Evolutionary conservation across 2,113 vertebrate species (phyloP), one percentile per base, ranked within the genome.

Genomic region (Crotalus viridis): DNA sequence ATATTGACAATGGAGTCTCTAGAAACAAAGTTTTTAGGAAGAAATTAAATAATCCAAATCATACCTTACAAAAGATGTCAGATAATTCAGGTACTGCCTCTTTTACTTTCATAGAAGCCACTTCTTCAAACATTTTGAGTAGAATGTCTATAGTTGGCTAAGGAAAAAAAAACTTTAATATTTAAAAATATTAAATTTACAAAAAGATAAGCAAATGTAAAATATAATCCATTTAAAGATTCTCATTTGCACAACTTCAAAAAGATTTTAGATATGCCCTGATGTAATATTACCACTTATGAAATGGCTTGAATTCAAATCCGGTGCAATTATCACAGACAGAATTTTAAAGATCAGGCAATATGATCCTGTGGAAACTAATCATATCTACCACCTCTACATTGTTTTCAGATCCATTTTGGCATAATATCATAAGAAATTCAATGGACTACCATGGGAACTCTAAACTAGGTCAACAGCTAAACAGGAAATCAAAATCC

Each of bases 101-200:
- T 87, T 93, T 94, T 87, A 98, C 94, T 87, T 97, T 97, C 95
- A 97, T 97, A 93, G 98, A 97, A 94, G 97, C 97, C 96, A 99
- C 98, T 43, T 94, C 86, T 85, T 98, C 98, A 96, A 98, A 99
- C 93, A 99, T 96, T 81, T 97, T 98, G 81, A 98, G 96, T 43
- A 99, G 91, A 95, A 98, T 97, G 91, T 98, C 98, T 46, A 96
- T 93, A 92, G 96, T 48, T 13, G 99, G 99, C 99, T 99, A 94
- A 85, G 95, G 90, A n/a, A 33, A 94, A 81, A 96, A 59, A 52
- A 19, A 7, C 3, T 4, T 93, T 13, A 54, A 54, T 51, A 59
- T 64, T 28, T 64, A 57, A 90, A 39, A 69, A 69, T 69, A 69
- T 57, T 54, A 46, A 87, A 54, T 12, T 33, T 33, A 90, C 86